Evolutionary conservation across 2,113 vertebrate genomes (phyloP).

Genomic region (Istiophorus platypterus): DNA sequence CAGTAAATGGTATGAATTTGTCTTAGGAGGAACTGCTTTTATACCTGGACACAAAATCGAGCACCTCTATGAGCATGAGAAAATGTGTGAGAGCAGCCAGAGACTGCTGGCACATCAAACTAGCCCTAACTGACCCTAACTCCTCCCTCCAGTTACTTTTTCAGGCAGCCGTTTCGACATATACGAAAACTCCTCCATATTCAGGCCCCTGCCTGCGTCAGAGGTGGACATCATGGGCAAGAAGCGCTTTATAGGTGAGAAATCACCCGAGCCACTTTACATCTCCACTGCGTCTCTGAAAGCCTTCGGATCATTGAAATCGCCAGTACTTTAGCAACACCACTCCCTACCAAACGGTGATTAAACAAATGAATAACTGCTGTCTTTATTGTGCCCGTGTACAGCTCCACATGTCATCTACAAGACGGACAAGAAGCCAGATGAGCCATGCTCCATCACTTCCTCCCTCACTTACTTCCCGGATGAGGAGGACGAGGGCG

Average conservation of each 20-base stretch:
- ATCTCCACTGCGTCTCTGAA: neutral
- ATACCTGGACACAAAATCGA: neutral
- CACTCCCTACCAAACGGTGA: neutral
- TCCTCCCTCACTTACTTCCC: slow-evolving; percentile 90
- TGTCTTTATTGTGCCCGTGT: neutral
- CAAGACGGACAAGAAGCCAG: slow-evolving; percentile 90
- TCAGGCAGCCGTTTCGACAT: slow-evolving; percentile 79
- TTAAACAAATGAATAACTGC: neutral
- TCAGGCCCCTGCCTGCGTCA: slow-evolving; percentile 90
- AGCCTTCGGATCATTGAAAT: neutral
- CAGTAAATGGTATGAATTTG: slow-evolving; percentile 70
- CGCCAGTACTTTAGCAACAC: neutral
- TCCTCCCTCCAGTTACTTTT: slow-evolving; percentile 51
- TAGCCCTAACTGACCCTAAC: slow-evolving; percentile 44
- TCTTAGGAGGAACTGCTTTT: neutral
- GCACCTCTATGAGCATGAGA: neutral
- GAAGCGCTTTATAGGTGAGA: slow-evolving; percentile 91
- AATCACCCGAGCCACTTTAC: neutral
- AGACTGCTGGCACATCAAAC: slow-evolving; percentile 44
- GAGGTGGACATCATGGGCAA: slow-evolving; percentile 93
- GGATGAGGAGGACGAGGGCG: slow-evolving; percentile 81
- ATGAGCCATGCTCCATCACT: slow-evolving; percentile 96
- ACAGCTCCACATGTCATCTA: slow-evolving; percentile 94
- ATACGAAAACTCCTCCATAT: slow-evolving; percentile 88
- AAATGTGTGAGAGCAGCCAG: slow-evolving; percentile 56